Conservation (phyloP, 2,888 invertebrate species). For the Anoplius nigerrimus region DNA sequence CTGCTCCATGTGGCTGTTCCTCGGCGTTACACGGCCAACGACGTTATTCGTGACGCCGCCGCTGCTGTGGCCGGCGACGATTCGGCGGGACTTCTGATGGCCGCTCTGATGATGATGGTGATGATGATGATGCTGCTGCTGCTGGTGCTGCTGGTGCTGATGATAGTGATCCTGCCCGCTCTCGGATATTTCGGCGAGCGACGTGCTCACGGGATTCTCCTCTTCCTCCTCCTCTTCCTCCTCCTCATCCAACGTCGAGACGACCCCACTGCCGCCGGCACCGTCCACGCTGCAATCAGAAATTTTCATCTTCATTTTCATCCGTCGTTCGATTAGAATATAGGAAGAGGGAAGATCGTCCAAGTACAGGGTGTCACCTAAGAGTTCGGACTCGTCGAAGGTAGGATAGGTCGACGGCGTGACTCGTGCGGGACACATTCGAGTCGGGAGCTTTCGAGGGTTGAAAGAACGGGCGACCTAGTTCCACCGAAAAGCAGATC, state of each 20-base stretch:
- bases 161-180: slow-evolving; percentile 60
- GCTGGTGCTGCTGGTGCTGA: slow-evolving; percentile 41
- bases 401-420: too few species aligned
- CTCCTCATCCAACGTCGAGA: too few species aligned
- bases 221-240: slow-evolving; percentile 58
- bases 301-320: not conserved
- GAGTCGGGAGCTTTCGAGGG: too few species aligned
- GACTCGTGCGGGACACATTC: too few species aligned
- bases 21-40: slow-evolving; percentile 66
- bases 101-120: slow-evolving; percentile 33
- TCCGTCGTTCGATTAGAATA: too few species aligned
- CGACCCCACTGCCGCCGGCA: slow-evolving; percentile 51
- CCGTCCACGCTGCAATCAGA: not conserved
- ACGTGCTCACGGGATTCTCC: slow-evolving; percentile 67
- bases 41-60: slow-evolving; percentile 44
- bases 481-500: too few species aligned
- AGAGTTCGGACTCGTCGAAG: too few species aligned
- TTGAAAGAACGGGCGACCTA: too few species aligned
- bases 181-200: slow-evolving; percentile 65
- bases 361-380: too few species aligned
- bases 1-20: slow-evolving; percentile 82
- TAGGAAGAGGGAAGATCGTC: too few species aligned
- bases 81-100: slow-evolving; percentile 38
- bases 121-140: slow-evolving; percentile 59
- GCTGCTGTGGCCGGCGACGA: slow-evolving; percentile 48